These are phyloP conservation scores for Characodon lateralis DNA, from an alignment of 2,797 vertebrate genomes.

Conservation along the genomic window DNA sequence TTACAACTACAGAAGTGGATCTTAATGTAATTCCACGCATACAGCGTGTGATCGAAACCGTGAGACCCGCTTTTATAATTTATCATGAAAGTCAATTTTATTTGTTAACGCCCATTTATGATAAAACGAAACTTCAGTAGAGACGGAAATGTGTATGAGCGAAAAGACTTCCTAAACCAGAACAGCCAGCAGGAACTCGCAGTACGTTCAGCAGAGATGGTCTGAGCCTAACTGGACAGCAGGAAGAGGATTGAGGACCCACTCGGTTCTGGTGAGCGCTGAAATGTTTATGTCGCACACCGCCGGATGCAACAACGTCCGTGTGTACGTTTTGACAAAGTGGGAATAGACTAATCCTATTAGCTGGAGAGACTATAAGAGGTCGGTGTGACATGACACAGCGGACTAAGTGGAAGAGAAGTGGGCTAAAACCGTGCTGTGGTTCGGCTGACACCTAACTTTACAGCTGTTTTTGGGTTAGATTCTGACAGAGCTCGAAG, in stretches of 20 bases:
- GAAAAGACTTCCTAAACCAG: rapidly evolving
- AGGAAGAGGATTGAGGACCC: neutral
- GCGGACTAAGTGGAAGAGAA: neutral
- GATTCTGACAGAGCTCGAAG: neutral
- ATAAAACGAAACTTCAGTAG: constrained; percentile 73
- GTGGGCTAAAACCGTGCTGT: neutral
- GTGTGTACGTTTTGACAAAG: neutral
- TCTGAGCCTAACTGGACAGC: neutral
- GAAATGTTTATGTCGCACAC: neutral
- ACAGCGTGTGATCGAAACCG: neutral
- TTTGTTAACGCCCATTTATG: constrained; percentile 65
- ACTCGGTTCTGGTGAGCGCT: constrained; percentile 1
- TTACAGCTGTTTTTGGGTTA: neutral
- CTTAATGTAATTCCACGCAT: neutral
- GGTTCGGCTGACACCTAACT: no score
- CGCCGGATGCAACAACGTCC: neutral
- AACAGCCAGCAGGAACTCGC: neutral
- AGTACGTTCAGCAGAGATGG: neutral
- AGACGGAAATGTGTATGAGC: constrained; percentile 46
- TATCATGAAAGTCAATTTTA: constrained; percentile 5
- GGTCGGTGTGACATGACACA: neutral
- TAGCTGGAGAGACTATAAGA: constrained; percentile 2
- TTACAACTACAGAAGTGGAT: neutral
- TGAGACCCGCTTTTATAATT: neutral
- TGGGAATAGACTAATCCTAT: neutral